A percentile compares a stretch with the other conserved stretches of the same genome.
Conservation (phyloP, 1,140 invertebrate genomes). For the Galendromus occidentalis region DNA sequence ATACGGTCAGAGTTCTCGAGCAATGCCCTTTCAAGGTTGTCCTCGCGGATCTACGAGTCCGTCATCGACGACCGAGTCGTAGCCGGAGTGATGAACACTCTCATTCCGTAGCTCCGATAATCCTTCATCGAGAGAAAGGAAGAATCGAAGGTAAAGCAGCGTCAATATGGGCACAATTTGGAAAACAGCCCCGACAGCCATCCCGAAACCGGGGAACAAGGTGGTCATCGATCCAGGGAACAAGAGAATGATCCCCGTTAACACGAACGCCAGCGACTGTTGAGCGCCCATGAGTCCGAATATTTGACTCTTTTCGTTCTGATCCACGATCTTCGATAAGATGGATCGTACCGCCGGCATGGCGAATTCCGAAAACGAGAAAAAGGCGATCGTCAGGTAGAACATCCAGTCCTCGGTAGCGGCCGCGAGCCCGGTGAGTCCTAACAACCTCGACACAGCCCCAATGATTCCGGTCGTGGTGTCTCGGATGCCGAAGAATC, state of each 20-base stretch:
- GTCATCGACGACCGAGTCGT: too few species aligned
- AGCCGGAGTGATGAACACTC: too few species aligned
- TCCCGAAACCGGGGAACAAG: neutral
- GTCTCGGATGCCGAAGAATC: constrained; percentile 22
- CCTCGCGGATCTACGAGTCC: too few species aligned
- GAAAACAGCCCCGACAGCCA: neutral
- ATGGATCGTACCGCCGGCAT: constrained; percentile 30
- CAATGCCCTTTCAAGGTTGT: too few species aligned
- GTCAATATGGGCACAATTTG: neutral
- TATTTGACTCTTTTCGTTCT: constrained; percentile 31
- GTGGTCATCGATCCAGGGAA: neutral
- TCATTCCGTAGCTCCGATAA: too few species aligned
- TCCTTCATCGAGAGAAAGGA: neutral
- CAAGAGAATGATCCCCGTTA: neutral
- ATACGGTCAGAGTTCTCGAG: too few species aligned
- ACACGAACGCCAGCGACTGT: neutral
- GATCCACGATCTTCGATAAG: constrained; percentile 29
- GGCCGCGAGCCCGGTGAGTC: constrained; percentile 26
- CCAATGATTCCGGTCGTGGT: constrained; percentile 25
- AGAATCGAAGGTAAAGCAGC: neutral
- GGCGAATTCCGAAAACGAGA: constrained; percentile 29
- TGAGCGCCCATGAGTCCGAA: constrained; percentile 26
- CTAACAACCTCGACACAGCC: constrained; percentile 26
- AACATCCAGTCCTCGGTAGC: constrained; percentile 19
- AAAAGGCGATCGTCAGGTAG: constrained; percentile 17